These are phyloP conservation scores for Drosophila tropicalis DNA, from an alignment of 1,140 invertebrate genomes.

Conservation along the genomic window DNA sequence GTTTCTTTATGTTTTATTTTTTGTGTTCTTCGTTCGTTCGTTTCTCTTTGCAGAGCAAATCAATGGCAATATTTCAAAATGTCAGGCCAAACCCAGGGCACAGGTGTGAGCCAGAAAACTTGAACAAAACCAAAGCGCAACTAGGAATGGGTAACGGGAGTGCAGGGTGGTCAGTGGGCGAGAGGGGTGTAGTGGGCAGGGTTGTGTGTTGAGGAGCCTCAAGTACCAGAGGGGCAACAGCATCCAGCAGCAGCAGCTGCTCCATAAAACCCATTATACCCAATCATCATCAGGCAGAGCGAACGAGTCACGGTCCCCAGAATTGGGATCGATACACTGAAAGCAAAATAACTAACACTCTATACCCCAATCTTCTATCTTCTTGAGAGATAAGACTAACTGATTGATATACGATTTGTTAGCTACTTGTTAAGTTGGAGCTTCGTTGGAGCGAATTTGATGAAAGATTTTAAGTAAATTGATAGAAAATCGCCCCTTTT, in stretches of 20 bases:
- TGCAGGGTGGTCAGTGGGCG: not conserved
- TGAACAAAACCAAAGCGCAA: constrained; percentile 57
- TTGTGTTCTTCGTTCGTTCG: constrained; percentile 7
- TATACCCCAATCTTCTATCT: too few relatives aligned
- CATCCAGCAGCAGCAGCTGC: constrained; percentile 62
- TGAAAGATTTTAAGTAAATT: too few relatives aligned
- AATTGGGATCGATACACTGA: constrained; percentile 51
- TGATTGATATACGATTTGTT: too few relatives aligned
- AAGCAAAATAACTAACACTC: not conserved
- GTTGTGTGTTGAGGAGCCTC: constrained; percentile 3
- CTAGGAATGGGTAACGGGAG: constrained; percentile 22
- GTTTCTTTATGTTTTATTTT: constrained; percentile 33
- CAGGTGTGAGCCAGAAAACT: constrained; percentile 80
- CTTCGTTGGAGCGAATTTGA: too few relatives aligned
- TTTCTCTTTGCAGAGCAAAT: constrained; percentile 53
- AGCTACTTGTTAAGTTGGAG: too few relatives aligned
- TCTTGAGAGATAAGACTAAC: too few relatives aligned
- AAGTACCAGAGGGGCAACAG: constrained; percentile 46
- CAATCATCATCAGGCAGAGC: constrained; percentile 74
- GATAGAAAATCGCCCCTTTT: too few relatives aligned
- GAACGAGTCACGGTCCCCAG: constrained; percentile 48
- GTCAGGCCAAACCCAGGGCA: constrained; percentile 63
- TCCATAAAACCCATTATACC: constrained; percentile 82
- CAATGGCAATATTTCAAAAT: constrained; percentile 82
- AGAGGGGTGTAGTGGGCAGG: not conserved